Percentiles rank a stretch among this genome's conserved stretches.
phyloP scores from a whole-genome alignment of 2,797 vertebrate species.

The Pangasius krempfi region DNA sequence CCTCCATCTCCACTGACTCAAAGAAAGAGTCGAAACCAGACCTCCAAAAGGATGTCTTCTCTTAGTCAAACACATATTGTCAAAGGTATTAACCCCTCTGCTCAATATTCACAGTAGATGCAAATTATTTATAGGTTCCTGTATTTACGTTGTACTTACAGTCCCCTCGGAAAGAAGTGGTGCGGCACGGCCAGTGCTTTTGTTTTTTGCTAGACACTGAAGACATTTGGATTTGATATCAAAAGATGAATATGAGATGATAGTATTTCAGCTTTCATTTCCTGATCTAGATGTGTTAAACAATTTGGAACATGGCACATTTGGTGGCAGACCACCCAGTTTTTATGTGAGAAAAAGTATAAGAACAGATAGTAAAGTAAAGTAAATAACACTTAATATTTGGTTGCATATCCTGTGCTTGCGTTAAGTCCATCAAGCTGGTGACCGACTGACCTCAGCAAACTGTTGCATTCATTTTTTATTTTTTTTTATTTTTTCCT shows the following conservation, averaged over 20 bases:
- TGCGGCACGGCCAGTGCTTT: background rate
- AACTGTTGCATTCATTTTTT: background rate
- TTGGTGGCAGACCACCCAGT: background rate
- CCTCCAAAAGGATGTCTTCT: constrained; percentile 11
- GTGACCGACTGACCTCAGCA: background rate
- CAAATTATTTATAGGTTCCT: background rate
- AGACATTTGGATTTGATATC: background rate
- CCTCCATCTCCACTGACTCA: constrained; percentile 43
- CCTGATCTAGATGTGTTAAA: background rate
- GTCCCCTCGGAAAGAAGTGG: background rate
- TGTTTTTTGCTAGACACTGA: background rate
- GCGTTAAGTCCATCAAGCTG: background rate
- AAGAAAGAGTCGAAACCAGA: constrained; percentile 47
- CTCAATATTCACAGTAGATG: background rate
- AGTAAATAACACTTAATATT: background rate
- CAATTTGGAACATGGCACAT: background rate
- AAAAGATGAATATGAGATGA: background rate
- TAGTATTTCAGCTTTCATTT: background rate
- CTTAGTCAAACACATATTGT: constrained; percentile 37
- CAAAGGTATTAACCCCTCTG: constrained; percentile 41
- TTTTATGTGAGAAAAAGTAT: background rate
- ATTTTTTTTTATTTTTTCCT: background rate
- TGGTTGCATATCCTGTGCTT: background rate
- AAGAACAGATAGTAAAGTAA: background rate
- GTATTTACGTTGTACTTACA: background rate